Percentiles rank a stretch among this genome's conserved stretches.
These are phyloP conservation scores for Ooceraea biroi DNA, from an alignment of 1,140 invertebrate genomes.

Conservation along the genomic window DNA sequence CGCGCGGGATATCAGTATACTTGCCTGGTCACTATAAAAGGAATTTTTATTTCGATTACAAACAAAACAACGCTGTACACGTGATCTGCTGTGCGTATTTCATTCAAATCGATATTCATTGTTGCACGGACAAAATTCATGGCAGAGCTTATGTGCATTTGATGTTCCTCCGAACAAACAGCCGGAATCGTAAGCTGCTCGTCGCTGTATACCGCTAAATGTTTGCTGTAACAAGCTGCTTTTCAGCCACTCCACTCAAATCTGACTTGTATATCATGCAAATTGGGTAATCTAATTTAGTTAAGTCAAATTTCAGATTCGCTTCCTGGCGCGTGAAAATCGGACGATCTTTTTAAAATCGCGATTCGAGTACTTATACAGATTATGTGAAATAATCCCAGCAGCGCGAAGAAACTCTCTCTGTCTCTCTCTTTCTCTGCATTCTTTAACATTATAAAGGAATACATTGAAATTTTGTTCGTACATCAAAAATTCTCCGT, in stretches of 20 bases:
- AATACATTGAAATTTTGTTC: no score
- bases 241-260: background rate
- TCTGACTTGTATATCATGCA: no score
- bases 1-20: background rate
- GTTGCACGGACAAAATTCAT: background rate
- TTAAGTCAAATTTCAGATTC: no score
- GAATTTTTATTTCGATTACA: background rate
- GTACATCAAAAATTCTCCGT: no score
- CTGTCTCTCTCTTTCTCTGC: no score
- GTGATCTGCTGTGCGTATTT: background rate
- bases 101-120: constrained; percentile 37
- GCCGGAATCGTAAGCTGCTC: background rate
- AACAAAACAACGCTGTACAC: background rate
- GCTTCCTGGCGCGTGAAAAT: no score
- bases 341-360: no score
- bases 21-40: background rate
- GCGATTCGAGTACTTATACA: no score
- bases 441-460: no score
- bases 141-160: background rate
- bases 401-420: no score
- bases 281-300: no score
- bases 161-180: background rate
- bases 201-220: background rate
- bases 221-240: background rate
- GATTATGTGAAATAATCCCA: no score